Evolutionary conservation across 2,113 vertebrate genomes (phyloP), one percentile per base, ranked within the genome.

Genomic region (Athene noctua): DNA sequence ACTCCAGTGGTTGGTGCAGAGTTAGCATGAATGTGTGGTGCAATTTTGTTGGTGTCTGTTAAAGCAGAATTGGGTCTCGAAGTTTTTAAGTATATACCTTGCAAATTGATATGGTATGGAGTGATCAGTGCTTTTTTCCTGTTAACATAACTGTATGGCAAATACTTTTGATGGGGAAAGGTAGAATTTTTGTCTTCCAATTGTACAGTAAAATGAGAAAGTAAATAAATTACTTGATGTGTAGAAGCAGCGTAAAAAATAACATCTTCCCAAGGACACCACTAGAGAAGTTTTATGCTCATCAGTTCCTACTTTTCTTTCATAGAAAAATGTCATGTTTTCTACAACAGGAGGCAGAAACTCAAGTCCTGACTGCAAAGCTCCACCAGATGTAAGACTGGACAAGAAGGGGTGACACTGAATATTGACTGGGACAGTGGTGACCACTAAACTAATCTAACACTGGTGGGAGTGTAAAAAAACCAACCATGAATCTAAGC

Each of bases 401-500:
- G 10, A 25, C 15, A 47, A n/a, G 29, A 63, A 55, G 8, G 23
- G 22, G 12, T 40, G 57, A 49, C 12, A n/a, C 42, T 20, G 15
- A n/a, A 15, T 40, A 29, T 47, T 55, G 58, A 44, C 8, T 20
- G 26, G 15, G 49, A 38, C 27, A 71, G 34, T 2, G 1, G 15
- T 80, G 49, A 40, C 42, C 30, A 38, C 40, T 54, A 38, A 54
- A 63, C 49, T 72, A 32, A 40, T 34, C 12, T 34, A 62, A 55
- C 18, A 11, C 27, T 25, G n/a, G 13, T 63, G 75, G 29, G n/a
- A n/a, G 22, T 63, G 49, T 27, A 25, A 46, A 59, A 34, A 4
- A 0, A 40, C 25, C 25, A 68, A 5, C 30, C 4, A 2, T 27
- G 14, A 27, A 6, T n/a, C 13, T 72, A 71, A 80, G 15, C n/a